phyloP scores from a whole-genome alignment of 2,113 vertebrate species.

The Eublepharis macularius region DNA sequence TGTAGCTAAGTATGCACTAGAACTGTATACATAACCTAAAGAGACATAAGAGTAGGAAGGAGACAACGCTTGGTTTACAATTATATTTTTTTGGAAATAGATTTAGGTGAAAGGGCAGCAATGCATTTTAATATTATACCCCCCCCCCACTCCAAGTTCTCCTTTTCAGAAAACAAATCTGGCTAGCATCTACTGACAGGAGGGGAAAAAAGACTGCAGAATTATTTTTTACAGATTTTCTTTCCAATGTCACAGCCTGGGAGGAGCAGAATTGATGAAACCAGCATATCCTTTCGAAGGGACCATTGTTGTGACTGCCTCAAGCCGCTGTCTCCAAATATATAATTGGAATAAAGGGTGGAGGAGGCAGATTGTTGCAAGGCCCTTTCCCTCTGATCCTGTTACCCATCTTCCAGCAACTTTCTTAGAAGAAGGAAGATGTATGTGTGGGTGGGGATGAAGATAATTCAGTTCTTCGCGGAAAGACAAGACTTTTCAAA shows the following conservation, averaged over 20 bases:
- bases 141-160: background rate
- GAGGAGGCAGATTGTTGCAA: background rate
- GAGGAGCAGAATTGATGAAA: background rate
- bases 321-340: background rate
- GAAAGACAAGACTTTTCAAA: slow-evolving; percentile 54
- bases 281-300: background rate
- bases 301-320: background rate
- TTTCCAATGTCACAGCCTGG: background rate
- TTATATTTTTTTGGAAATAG: background rate
- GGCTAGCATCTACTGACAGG: background rate
- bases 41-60: background rate
- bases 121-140: background rate
- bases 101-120: background rate
- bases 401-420: background rate
- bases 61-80: background rate
- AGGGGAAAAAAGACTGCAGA: background rate
- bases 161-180: background rate
- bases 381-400: background rate
- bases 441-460: slow-evolving; percentile 38
- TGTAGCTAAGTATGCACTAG: background rate
- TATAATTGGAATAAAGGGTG: background rate
- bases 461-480: slow-evolving; percentile 55
- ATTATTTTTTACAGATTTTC: background rate
- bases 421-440: slow-evolving; percentile 45
- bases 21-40: background rate